Evolutionary conservation across 2,888 invertebrate genomes (phyloP).

Genomic region (Mimachlamys varia): DNA sequence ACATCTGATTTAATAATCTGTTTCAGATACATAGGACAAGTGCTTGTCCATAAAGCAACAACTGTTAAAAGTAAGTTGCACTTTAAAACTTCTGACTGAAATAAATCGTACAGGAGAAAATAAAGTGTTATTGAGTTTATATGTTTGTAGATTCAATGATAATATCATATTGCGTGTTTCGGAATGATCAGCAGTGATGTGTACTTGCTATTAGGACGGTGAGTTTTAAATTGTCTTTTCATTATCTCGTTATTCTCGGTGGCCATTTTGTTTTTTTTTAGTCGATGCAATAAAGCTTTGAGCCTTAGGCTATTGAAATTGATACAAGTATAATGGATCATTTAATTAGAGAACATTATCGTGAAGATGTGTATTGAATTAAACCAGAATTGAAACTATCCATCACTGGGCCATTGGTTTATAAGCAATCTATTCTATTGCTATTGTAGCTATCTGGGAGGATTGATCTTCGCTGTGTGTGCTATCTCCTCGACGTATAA

Average conservation of each 20-base stretch:
- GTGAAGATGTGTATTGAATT: slow-evolving; percentile 14
- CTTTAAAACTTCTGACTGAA: background rate
- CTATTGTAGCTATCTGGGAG: background rate
- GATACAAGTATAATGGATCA: slow-evolving; percentile 6
- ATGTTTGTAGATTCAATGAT: background rate
- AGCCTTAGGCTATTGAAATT: slow-evolving; percentile 9
- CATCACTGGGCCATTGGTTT: background rate
- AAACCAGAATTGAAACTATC: background rate
- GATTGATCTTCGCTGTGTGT: background rate
- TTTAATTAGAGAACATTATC: slow-evolving; percentile 21
- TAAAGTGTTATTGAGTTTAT: background rate
- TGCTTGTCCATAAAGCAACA: background rate
- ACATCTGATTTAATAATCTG: too few relatives aligned
- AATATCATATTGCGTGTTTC: background rate
- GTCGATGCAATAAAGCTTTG: background rate
- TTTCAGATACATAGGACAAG: background rate
- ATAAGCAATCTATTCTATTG: slow-evolving; percentile 14
- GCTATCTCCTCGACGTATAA: background rate
- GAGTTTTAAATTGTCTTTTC: background rate
- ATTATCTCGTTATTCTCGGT: background rate
- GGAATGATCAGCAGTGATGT: background rate
- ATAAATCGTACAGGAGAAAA: background rate
- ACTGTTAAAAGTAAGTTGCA: background rate
- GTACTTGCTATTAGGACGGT: background rate
- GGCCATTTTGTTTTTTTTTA: background rate